phyloP scores from a whole-genome alignment of 2,113 vertebrate species.

The Nipponia nippon region DNA sequence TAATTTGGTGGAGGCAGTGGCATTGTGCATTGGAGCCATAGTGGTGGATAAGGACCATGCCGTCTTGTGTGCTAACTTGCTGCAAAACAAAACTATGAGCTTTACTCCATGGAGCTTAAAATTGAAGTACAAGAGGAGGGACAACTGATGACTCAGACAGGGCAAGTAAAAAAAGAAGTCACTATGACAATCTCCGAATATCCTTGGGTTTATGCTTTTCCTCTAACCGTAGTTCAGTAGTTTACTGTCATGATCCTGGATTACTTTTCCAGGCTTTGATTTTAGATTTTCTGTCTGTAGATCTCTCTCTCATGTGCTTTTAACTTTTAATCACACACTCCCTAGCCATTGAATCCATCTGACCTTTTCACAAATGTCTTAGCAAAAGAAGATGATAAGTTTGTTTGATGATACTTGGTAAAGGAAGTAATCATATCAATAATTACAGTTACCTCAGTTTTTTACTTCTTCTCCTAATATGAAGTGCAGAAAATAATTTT shows the following conservation, averaged over 20 bases:
- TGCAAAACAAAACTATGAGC: neutral
- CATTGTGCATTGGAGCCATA: neutral
- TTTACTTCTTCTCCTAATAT: neutral
- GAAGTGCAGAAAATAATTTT: neutral
- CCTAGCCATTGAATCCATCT: neutral
- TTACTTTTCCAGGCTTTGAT: neutral
- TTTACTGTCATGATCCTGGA: neutral
- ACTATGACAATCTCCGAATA: neutral
- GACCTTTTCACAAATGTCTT: neutral
- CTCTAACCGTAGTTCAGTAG: neutral
- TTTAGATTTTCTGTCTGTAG: neutral
- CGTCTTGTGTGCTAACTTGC: neutral
- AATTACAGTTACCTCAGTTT: neutral
- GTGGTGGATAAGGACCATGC: neutral
- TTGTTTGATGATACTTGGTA: neutral
- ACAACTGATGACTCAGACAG: neutral
- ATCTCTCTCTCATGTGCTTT: neutral
- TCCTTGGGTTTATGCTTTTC: neutral
- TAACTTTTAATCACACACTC: neutral
- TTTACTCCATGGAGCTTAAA: neutral
- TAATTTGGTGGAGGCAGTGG: neutral
- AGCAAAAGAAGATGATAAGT: neutral
- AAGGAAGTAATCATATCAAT: constrained; percentile 4
- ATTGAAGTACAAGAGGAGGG: neutral
- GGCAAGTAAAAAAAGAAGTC: neutral